Base-by-base conservation (phyloP, 2,888 invertebrate genomes). In the Amiota mariae region DNA sequence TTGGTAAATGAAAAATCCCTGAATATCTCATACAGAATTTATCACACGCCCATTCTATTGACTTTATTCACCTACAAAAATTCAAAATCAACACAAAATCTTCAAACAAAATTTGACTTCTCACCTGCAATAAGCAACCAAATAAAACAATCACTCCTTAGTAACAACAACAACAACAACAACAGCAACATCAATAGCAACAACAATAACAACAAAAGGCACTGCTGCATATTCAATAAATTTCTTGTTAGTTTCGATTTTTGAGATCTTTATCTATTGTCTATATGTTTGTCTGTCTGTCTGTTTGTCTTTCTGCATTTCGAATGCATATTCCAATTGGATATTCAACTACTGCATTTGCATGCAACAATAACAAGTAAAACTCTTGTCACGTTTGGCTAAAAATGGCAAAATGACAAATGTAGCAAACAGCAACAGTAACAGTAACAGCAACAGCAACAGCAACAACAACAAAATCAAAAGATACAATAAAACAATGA, bases 331-430 rank as follows among this genome's bases (percentile, higher is more conserved):
- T 78, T 78, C 73, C 67, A 67, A 49, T 67, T 67, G 67, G 49
- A 49, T 67, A 49, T 6, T 6, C 4, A 36, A 36, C 20, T 71
- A 59, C 71, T 77, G 82, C 76, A 83, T 85, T 83, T 85, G 84
- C 83, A 83, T 85, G 84, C 81, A 80, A 70, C 77, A 76, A 72
- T 78, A 79, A 80, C 80, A 82, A 63, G 12, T 54, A 46, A 24
- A 83, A 79, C 77, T 80, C 81, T 84, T 83, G 84, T 83, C 85
- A 83, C 85, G 83, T 81, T 83, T 81, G 85, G 81, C 85, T 85
- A 81, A 85, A 85, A 85, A 83, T 83, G 83, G 83, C 84, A 83
- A 83, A 83, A 83, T 83, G 83, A 83, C 83, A 83, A 83, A 83
- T 83, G 83, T 83, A 83, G 85, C 82, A 81, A 82, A 82, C 18